Evolutionary conservation across 2,113 vertebrate genomes (phyloP).

Genomic region (Platysteira castanea): DNA sequence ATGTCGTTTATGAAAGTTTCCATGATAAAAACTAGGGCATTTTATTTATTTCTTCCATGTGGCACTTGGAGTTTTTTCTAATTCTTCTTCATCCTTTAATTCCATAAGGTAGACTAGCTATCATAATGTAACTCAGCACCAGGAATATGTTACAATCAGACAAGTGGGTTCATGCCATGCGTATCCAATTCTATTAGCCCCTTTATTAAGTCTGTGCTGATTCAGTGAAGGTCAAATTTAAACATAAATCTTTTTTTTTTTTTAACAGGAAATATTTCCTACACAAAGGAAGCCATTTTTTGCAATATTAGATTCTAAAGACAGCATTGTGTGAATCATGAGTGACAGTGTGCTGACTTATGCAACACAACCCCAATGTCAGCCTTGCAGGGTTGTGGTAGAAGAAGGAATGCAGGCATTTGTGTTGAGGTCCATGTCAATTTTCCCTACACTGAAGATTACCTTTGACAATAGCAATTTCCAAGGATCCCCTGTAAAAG

Average conservation of each 20-base stretch:
- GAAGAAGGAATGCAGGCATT: neutral
- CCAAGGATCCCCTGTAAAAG: neutral
- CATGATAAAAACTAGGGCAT: neutral
- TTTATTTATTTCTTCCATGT: neutral
- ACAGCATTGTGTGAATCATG: neutral
- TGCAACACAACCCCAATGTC: neutral
- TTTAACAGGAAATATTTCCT: neutral
- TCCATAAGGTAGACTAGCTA: neutral
- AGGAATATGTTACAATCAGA: neutral
- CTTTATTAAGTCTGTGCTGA: neutral
- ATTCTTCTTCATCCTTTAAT: neutral
- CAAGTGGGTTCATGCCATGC: neutral
- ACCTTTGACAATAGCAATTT: neutral
- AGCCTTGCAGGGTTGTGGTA: neutral
- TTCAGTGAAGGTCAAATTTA: neutral
- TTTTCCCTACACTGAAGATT: neutral
- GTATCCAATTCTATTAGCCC: neutral
- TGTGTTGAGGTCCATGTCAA: fast-evolving
- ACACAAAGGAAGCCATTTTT: neutral
- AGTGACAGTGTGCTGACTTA: neutral
- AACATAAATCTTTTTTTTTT: neutral
- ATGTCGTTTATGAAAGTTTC: neutral
- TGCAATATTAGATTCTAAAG: neutral
- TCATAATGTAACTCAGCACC: neutral
- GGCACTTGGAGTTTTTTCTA: neutral